These are phyloP conservation scores for Chaetodon trifascialis DNA, from an alignment of 2,113 vertebrate species.

Conservation along the genomic window DNA sequence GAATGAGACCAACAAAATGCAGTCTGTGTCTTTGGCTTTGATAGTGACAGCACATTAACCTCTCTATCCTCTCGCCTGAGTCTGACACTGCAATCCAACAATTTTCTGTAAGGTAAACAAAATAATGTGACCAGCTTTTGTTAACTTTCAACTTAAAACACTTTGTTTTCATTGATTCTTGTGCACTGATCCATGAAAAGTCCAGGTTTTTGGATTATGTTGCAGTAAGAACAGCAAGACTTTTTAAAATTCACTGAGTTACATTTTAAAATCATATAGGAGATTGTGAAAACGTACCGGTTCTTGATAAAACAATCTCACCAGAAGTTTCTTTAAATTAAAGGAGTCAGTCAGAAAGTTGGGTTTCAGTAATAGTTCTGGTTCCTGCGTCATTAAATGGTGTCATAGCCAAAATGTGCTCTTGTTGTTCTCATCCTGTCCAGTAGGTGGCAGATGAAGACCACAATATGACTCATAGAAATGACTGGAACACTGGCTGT, in stretches of 20 bases:
- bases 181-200: not conserved
- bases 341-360: not conserved
- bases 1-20: no score
- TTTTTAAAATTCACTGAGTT: not conserved
- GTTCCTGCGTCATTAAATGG: not conserved
- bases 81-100: no score
- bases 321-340: not conserved
- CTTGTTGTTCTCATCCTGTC: slow-evolving; percentile 11
- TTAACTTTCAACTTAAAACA: no score
- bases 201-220: not conserved
- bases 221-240: not conserved
- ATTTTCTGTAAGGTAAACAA: no score
- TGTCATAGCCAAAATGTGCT: not conserved
- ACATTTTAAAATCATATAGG: not conserved
- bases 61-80: no score
- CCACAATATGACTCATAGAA: slow-evolving; percentile 6
- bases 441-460: slow-evolving; percentile 51
- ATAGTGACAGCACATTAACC: no score
- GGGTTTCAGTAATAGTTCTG: not conserved
- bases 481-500: slow-evolving; percentile 4
- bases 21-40: no score
- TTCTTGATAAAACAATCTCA: not conserved
- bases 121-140: no score
- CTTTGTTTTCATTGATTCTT: not conserved
- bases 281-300: not conserved